Evolutionary conservation across 2,888 invertebrate genomes (phyloP).

Genomic region (Boloria euphrosyne): DNA sequence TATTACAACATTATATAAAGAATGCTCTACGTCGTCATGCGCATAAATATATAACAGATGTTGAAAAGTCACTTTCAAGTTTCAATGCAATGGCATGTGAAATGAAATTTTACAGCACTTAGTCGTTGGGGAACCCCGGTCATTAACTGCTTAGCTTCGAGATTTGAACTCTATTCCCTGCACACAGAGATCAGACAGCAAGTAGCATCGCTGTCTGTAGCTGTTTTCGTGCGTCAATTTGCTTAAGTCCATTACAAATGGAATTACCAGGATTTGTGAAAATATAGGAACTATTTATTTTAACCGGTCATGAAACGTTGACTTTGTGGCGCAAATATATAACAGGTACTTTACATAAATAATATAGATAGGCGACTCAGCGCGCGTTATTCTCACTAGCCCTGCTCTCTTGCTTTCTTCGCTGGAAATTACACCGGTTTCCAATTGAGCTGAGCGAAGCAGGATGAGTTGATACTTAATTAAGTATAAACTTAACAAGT

Average conservation of each 20-base stretch:
- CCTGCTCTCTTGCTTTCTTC: no score
- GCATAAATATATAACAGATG: neutral
- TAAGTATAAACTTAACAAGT: no score
- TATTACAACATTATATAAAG: no score
- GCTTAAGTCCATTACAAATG: constrained; percentile 9
- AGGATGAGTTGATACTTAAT: no score
- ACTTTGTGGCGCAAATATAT: neutral
- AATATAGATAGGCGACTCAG: no score
- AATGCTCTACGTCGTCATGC: neutral
- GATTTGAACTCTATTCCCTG: constrained; percentile 6
- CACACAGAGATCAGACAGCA: constrained; percentile 4
- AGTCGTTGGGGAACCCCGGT: constrained; percentile 24
- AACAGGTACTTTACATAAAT: no score
- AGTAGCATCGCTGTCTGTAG: no score
- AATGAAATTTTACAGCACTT: constrained; percentile 24
- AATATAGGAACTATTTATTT: neutral
- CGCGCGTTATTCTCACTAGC: no score
- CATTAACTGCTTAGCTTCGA: constrained; percentile 12
- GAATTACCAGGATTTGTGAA: constrained; percentile 9
- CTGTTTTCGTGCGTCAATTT: constrained; percentile 21
- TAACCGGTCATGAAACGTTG: neutral
- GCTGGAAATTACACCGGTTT: no score
- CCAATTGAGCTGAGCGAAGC: no score
- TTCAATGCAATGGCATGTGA: constrained; percentile 16
- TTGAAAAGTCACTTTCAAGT: constrained; percentile 16